Conservation (phyloP, 2,797 vertebrate species). For the Bufotes viridis region DNA sequence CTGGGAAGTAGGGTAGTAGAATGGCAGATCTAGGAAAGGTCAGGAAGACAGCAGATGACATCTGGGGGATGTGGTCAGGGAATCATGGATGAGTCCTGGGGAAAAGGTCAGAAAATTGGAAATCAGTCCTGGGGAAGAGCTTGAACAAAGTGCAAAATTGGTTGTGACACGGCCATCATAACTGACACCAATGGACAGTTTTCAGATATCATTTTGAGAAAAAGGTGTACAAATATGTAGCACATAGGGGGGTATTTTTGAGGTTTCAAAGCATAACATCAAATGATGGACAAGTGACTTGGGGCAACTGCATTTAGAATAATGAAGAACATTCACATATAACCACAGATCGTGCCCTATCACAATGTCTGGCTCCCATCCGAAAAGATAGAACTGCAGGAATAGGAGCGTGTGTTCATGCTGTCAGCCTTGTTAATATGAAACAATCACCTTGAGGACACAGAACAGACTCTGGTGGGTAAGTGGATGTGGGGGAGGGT, state of each 20-base stretch:
- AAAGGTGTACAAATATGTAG: not conserved
- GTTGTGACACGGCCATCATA: conserved; percentile 14
- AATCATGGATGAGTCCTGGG: conserved; percentile 44
- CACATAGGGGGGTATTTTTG: not conserved
- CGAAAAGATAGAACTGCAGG: not conserved
- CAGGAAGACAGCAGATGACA: conserved; percentile 43
- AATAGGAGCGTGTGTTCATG: conserved; percentile 27
- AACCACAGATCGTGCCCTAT: conserved; percentile 7
- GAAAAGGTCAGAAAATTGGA: conserved; percentile 51
- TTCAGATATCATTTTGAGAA: not conserved
- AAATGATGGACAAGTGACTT: not conserved
- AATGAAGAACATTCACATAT: conserved; percentile 8
- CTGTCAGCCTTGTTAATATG: conserved; percentile 36
- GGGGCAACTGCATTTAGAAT: conserved; percentile 9
- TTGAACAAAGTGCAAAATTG: conserved; percentile 21
- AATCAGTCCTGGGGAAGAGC: conserved; percentile 45
- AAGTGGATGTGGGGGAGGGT: not conserved
- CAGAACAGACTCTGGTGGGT: conserved; percentile 38
- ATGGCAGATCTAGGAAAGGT: conserved; percentile 51
- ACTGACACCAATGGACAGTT: conserved; percentile 17
- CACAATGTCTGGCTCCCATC: conserved; percentile 5
- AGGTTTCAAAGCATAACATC: not conserved
- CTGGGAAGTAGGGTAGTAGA: conserved; percentile 51
- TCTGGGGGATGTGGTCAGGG: conserved; percentile 50
- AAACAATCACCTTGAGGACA: conserved; percentile 51